These are phyloP conservation scores for Coleophora deauratella DNA, from an alignment of 2,888 invertebrate genomes.

Conservation along the genomic window DNA sequence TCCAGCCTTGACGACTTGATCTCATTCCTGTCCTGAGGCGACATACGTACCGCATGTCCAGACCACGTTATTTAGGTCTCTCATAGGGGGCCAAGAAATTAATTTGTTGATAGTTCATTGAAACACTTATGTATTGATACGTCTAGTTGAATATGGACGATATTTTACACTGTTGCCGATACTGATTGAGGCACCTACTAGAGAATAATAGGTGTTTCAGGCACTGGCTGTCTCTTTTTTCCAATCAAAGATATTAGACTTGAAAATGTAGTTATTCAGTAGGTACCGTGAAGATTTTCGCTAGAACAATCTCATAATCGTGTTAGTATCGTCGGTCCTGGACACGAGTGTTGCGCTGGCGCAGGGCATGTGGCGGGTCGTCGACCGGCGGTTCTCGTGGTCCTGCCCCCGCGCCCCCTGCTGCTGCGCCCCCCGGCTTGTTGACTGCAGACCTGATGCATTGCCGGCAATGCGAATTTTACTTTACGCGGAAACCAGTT, in stretches of 20 bases:
- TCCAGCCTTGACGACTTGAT: slow-evolving; percentile 67
- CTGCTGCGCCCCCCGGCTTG: slow-evolving; percentile 42
- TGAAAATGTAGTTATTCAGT: no score
- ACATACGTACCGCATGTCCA: slow-evolving; percentile 39
- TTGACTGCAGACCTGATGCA: slow-evolving; percentile 63
- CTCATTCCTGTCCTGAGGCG: slow-evolving; percentile 49
- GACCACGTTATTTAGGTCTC: slow-evolving; percentile 54
- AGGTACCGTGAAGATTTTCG: slow-evolving; percentile 24
- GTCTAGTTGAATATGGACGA: no score
- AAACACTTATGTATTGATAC: no score
- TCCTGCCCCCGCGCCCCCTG: slow-evolving; percentile 64
- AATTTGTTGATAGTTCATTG: slow-evolving; percentile 17
- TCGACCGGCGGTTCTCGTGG: slow-evolving; percentile 66
- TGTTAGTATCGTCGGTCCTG: slow-evolving; percentile 47
- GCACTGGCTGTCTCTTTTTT: no score
- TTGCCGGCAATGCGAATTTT: slow-evolving; percentile 68
- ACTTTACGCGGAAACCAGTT: slow-evolving; percentile 69
- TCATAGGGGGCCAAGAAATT: slow-evolving; percentile 35
- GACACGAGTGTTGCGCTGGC: slow-evolving; percentile 59
- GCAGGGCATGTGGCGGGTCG: slow-evolving; percentile 68
- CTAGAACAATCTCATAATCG: slow-evolving; percentile 44
- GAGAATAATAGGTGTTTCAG: no score
- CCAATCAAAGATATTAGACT: no score
- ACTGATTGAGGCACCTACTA: no score
- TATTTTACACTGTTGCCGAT: not conserved